Evolutionary conservation across 2,888 invertebrate species (phyloP), one percentile per base, ranked within the genome.

Genomic region (Megaustenia siamemsis): DNA sequence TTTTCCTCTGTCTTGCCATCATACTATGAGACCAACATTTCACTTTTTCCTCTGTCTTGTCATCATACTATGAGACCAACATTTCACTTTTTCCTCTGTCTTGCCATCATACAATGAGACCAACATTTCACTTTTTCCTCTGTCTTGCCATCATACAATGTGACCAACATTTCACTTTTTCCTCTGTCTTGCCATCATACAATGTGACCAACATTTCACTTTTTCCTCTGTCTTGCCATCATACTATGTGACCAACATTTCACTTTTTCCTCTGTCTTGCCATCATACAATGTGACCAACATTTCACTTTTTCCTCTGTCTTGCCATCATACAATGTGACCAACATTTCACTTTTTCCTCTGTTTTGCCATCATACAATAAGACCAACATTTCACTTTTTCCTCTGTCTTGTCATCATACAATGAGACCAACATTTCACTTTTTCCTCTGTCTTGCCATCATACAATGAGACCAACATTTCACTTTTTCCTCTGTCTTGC

Each of bases 201-300:
- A n/a, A n/a, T n/a, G n/a, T n/a, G n/a, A n/a, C n/a, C n/a, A 56
- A 24, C 56, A 56, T 18, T 28, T 12, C 4, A 56, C 56, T 56
- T 56, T 56, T 21, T 56, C 10, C 5, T 56, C 56, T 56, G 56
- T 56, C 56, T 24, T 15, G 18, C 24, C n/a, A 56, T 4, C 56
- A 56, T n/a, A n/a, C n/a, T 4, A 24, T 18, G 18, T 56, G 24
- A 56, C 56, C 24, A 18, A 56, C 56, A 21, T 56, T 15, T 35
- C 21, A 66, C n/a, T n/a, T n/a, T n/a, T n/a, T 66, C 12, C 35
- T 38, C 69, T 49, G 10, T 43, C 21, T 28, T 80, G 40, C 73
- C 92, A 94, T 93, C 94, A 94, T 91, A n/a, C n/a, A n/a, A n/a
- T n/a, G 24, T 56, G 5, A 12, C 24, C 4, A 12, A 24, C 18